phyloP scores from a whole-genome alignment of 2,888 invertebrate genomes.

The Amiota communis region DNA sequence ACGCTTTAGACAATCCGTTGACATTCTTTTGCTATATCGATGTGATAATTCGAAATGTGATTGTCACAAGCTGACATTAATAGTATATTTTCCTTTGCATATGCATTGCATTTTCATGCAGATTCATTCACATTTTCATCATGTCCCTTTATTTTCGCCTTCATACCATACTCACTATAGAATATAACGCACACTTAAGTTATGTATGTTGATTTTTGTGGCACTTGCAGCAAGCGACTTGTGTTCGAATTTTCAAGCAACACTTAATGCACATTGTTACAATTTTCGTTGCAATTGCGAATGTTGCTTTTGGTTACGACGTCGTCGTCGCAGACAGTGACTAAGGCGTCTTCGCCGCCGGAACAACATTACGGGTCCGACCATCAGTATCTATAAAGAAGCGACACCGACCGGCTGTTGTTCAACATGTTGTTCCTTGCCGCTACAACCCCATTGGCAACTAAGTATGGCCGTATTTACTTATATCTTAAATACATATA shows the following conservation, averaged over 20 bases:
- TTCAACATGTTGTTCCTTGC: no score
- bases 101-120: no score
- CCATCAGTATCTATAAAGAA: no score
- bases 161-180: no score
- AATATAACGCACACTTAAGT: not conserved
- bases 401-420: no score
- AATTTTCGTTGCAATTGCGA: not conserved
- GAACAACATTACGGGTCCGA: not conserved
- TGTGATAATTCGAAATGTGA: no score
- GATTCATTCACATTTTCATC: not conserved
- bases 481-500: not conserved
- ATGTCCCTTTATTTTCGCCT: not conserved
- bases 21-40: no score
- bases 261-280: conserved; percentile 40
- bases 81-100: no score
- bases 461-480: not conserved
- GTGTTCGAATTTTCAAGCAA: conserved; percentile 21
- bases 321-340: conserved; percentile 1
- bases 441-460: no score
- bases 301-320: not conserved
- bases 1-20: no score
- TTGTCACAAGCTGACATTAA: no score
- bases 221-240: not conserved
- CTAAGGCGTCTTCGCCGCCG: conserved; percentile 1
- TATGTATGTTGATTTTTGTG: conserved; percentile 15